A percentile compares a stretch with the other conserved stretches of the same genome.
These are phyloP conservation scores for Ashinkailepas kermadecensis DNA, from an alignment of 2,888 invertebrate genomes.

Conservation along the genomic window DNA sequence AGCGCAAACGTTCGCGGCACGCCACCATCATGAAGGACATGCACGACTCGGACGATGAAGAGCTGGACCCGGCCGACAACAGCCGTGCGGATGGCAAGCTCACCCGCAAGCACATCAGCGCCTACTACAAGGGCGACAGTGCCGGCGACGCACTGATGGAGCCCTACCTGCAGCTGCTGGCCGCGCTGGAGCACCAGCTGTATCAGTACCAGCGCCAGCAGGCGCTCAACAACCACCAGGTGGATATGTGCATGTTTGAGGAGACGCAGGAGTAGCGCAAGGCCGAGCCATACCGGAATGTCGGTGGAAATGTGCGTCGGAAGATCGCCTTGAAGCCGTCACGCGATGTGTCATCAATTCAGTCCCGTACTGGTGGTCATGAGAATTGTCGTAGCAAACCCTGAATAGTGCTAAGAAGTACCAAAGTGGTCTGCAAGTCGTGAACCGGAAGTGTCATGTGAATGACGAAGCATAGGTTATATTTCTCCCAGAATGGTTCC, in stretches of 20 bases:
- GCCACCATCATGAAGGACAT: not conserved
- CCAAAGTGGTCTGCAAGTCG: too few relatives aligned
- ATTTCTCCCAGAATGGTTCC: too few relatives aligned
- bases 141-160: not conserved
- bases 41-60: not conserved
- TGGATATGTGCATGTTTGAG: constrained; percentile 2
- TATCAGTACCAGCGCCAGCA: not conserved
- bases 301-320: too few relatives aligned
- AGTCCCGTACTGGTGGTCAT: too few relatives aligned
- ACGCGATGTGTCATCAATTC: too few relatives aligned
- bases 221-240: constrained; percentile 1
- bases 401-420: too few relatives aligned
- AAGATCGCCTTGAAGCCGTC: too few relatives aligned
- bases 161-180: constrained; percentile 6
- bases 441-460: too few relatives aligned
- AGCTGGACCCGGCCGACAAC: too few relatives aligned
- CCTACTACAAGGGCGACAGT: not conserved
- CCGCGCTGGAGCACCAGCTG: not conserved
- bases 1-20: not conserved
- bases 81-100: not conserved
- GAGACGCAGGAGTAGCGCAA: not conserved
- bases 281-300: too few relatives aligned
- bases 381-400: too few relatives aligned
- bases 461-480: too few relatives aligned
- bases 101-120: not conserved